These are phyloP conservation scores for Microcebus griseorufus DNA, from an alignment of 2,113 vertebrate genomes.

Conservation along the genomic window DNA sequence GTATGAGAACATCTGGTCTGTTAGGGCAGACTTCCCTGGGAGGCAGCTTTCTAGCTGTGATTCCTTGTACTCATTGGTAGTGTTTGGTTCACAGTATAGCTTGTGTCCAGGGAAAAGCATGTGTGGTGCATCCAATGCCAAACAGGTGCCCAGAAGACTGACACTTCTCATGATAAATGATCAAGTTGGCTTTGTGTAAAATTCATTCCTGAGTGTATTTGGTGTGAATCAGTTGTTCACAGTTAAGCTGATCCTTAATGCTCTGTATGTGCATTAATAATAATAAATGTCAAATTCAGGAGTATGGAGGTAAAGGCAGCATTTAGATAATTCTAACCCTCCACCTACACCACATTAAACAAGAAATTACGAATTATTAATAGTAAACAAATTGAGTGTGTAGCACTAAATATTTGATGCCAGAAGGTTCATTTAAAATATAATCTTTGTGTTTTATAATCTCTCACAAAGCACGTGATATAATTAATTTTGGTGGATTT, in stretches of 20 bases:
- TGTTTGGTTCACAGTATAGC: not conserved
- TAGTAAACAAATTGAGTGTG: not conserved
- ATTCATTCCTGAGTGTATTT: not conserved
- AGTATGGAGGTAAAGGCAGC: not conserved
- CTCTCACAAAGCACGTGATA: not conserved
- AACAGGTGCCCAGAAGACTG: not conserved
- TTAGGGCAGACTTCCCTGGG: not conserved
- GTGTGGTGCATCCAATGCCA: not conserved
- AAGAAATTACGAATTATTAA: not conserved
- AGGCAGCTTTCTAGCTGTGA: not conserved
- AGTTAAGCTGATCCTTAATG: not conserved
- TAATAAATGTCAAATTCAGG: not conserved
- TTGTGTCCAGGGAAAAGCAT: not conserved
- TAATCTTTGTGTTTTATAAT: not conserved
- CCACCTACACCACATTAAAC: not conserved
- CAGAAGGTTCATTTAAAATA: not conserved
- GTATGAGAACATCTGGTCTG: no score
- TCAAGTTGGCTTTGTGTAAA: not conserved
- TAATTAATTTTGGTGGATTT: not conserved
- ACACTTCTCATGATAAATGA: not conserved
- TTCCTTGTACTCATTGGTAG: not conserved
- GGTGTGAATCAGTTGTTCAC: not conserved
- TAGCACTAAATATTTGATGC: not conserved
- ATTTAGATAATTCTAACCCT: not conserved
- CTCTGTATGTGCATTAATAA: not conserved